Evolutionary conservation across 2,113 vertebrate genomes (phyloP), one percentile per base, ranked within the genome.

Genomic region (Lagopus muta): DNA sequence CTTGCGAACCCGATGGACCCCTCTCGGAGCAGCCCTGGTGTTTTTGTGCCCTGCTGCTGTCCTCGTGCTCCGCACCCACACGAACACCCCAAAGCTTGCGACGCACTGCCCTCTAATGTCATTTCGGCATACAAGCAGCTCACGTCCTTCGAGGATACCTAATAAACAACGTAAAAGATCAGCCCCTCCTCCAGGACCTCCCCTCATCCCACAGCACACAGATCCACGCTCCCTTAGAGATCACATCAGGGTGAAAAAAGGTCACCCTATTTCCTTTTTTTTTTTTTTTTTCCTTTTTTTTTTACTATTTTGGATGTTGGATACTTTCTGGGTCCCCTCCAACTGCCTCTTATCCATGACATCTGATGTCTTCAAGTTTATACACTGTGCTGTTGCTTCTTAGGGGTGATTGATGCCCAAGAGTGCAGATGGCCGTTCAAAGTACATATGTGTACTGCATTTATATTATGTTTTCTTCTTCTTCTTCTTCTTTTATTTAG

Each of bases 51-150:
- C 13, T 0, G 0, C 19, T 45, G 24, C 14, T 16, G 57, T 28
- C 20, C 7, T 66, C 43, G 16, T 19, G 11, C 61, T 36, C 65
- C n/a, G 2, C 43, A 62, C 32, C 8, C 24, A 27, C 8, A 17
- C 38, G 84, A 27, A 20, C 52, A 71, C 12, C 8, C 32, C 17
- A 22, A 45, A 88, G 30, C 28, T 55, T 94, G 82, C 65, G 2
- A 45, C 0, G 40, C 60, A 89, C 82, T 95, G 94, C 92, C 91
- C 93, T 89, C 91, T 95, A 92, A 92, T 61, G 96, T n/a, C 61
- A 20, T 42, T 71, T 7, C 20, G 54, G 52, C 47, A 61, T n/a
- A 67, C 42, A 57, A 75, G 75, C 91, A 94, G 34, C 28, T 45
- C 65, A 55, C 36, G 5, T 13, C 11, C 47, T 60, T 42, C 10